Evolutionary conservation across 2,113 vertebrate species (phyloP), one percentile per base, ranked within the genome.

Genomic region (Paedocypris sp.): DNA sequence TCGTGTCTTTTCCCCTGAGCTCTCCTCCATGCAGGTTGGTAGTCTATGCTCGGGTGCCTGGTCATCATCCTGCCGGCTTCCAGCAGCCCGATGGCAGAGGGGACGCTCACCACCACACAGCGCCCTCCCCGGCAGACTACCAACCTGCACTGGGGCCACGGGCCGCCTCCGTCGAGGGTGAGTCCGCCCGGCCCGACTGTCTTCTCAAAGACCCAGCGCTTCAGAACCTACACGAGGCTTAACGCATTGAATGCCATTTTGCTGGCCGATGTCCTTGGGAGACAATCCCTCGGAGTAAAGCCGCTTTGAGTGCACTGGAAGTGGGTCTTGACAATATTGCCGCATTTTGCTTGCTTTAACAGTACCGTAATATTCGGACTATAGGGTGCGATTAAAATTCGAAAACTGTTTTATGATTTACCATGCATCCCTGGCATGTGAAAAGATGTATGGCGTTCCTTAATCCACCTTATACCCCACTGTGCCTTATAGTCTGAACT

Each of bases 1-100:
- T 47, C 64, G 70, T 83, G 73, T 85, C 74, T 86, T 72, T 83
- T 78, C 81, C 82, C 80, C 75, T 81, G 79, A 87, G 82, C 72
- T 86, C 79, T 85, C 82, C 82, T 81, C 79, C 79, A 83, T 86
- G 83, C 79, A 88, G 85, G 80, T 79, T 84, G 82, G 83, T 87
- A 85, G 85, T 86, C 84, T 83, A 75, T 77, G 72, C 76, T 79
- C 60, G 72, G 72, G 75, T 70, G 32, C 62, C 75, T 62, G 70
- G 71, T 76, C 76, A 61, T 58, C 61, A 22, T 65, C 62, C 70
- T 68, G 66, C 61, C 52, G 57, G 52, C 66, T 61, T 46, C 74
- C 48, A 68, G 80, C 79, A 77, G 80, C 78, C 80, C 67, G 70
- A 81, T 64, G 74, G 66, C 77, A 82, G 63, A 58, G 68, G 54